Percentiles rank a stretch among this genome's conserved stretches.
These are phyloP conservation scores for Drosophila lacteicornis DNA, from an alignment of 1,140 invertebrate species.

Conservation along the genomic window DNA sequence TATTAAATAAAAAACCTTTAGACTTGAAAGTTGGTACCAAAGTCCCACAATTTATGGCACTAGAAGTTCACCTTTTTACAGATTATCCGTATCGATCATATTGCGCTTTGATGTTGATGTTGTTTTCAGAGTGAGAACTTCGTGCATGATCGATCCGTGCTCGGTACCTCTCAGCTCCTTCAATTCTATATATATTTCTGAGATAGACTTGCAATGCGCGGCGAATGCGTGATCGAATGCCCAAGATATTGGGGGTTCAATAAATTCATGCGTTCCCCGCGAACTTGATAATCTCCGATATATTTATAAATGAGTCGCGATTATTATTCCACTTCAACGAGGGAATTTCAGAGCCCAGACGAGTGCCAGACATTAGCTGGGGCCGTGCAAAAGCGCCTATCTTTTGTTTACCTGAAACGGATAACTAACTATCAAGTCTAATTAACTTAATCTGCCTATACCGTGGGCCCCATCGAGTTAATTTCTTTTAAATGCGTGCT, in stretches of 20 bases:
- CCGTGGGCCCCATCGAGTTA: too few species aligned
- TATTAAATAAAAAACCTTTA: background rate
- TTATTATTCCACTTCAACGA: constrained; percentile 14
- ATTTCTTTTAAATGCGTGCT: too few species aligned
- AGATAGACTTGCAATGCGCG: background rate
- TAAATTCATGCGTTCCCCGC: constrained; percentile 2
- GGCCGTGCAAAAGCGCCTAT: background rate
- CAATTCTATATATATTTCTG: background rate
- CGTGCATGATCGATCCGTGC: constrained; percentile 14
- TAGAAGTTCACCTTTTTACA: background rate
- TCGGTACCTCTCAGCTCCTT: background rate
- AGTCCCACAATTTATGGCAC: background rate
- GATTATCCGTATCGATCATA: constrained; percentile 4
- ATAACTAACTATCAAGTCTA: background rate
- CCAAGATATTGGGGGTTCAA: constrained; percentile 8
- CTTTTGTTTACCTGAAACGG: background rate
- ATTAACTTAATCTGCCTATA: too few species aligned
- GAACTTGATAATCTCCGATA: constrained; percentile 25
- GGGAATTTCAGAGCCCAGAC: background rate
- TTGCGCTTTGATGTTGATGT: background rate
- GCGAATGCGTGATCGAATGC: constrained; percentile 11
- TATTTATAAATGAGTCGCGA: background rate
- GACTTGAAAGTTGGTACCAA: background rate
- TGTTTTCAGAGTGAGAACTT: background rate
- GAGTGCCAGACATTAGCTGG: background rate